Evolutionary conservation across 2,113 vertebrate species (phyloP).

Genomic region (Gopherus flavomarginatus): DNA sequence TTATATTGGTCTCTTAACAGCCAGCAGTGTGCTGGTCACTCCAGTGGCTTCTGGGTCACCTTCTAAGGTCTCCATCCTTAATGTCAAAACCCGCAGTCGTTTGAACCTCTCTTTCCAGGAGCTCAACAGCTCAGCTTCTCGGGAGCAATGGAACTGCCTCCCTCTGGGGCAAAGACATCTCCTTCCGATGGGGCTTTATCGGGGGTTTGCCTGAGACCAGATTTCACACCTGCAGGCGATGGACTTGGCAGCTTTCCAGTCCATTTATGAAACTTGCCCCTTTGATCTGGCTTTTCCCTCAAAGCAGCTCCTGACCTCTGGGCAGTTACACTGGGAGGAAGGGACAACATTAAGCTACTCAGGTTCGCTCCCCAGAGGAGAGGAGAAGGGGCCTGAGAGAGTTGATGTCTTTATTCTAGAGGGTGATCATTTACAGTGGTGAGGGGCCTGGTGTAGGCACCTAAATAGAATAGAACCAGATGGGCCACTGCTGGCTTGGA

Average conservation of each 20-base stretch:
- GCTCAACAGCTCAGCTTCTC: neutral
- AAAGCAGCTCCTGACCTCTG: neutral
- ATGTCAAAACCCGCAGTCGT: neutral
- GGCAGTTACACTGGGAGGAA: neutral
- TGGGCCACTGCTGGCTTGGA: neutral
- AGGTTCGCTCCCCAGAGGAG: no score
- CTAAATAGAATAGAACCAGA: neutral
- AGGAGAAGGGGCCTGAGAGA: neutral
- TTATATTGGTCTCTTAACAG: no score
- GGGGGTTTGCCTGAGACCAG: neutral
- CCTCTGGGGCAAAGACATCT: neutral
- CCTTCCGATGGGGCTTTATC: neutral
- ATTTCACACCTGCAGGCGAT: neutral
- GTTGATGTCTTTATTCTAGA: neutral
- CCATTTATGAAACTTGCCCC: neutral
- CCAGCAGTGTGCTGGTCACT: neutral
- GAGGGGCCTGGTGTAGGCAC: no score
- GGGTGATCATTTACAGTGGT: no score
- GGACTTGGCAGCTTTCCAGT: neutral
- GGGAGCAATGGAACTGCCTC: neutral
- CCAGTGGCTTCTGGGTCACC: neutral
- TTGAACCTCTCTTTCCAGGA: neutral
- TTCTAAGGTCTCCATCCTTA: neutral
- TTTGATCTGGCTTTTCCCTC: neutral
- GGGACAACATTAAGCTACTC: no score